Evolutionary conservation across 2,888 invertebrate genomes (phyloP).

Genomic region (Bhutanitis thaidina): DNA sequence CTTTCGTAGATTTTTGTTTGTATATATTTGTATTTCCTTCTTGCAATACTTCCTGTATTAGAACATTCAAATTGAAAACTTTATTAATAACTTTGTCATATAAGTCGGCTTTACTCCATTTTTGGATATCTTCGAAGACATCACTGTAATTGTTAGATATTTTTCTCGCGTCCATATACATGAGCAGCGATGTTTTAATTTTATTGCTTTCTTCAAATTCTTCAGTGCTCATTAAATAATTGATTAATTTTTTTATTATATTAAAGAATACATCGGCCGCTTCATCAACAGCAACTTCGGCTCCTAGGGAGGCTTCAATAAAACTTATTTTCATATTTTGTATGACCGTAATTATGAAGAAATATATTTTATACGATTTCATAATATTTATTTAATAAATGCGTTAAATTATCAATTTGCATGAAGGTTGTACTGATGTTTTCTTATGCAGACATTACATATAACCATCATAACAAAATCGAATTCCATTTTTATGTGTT

Average conservation of each 20-base stretch:
- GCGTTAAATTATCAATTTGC: too few relatives aligned
- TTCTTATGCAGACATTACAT: too few relatives aligned
- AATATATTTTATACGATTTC: background rate
- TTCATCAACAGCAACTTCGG: background rate
- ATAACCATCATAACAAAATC: too few relatives aligned
- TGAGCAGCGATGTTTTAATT: background rate
- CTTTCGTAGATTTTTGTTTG: background rate
- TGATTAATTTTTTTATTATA: constrained; percentile 2
- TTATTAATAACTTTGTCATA: constrained; percentile 9
- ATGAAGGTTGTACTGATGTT: too few relatives aligned
- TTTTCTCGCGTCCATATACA: background rate
- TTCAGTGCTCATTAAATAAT: constrained; percentile 2
- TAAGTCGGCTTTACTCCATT: constrained; percentile 1
- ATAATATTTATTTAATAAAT: too few relatives aligned
- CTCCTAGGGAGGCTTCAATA: background rate
- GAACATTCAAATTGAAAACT: constrained; percentile 11
- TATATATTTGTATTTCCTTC: constrained; percentile 7
- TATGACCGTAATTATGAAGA: background rate
- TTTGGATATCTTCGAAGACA: background rate
- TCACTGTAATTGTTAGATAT: background rate
- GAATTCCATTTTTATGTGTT: too few relatives aligned
- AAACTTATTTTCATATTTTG: background rate
- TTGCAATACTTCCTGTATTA: constrained; percentile 9
- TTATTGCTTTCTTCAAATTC: background rate
- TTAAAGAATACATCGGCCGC: background rate